Conservation (phyloP, 2,113 vertebrate species). For the Tenrec ecaudatus region DNA sequence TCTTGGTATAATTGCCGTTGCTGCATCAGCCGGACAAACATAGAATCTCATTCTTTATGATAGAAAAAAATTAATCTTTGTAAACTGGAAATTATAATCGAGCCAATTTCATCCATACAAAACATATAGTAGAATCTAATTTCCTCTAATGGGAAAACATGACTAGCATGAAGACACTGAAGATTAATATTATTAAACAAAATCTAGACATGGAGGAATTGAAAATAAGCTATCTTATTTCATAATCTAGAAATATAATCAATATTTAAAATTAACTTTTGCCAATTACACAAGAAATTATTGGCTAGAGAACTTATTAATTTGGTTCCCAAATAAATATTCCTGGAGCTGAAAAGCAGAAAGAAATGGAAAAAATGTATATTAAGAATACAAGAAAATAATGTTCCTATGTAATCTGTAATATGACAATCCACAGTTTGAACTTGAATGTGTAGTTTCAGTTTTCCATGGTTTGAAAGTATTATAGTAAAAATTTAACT, state of each 20-base stretch:
- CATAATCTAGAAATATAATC: slow-evolving; percentile 69
- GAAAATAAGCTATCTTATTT: slow-evolving; percentile 55
- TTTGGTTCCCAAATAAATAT: not conserved
- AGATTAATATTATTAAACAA: slow-evolving; percentile 62
- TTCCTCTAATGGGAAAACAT: slow-evolving; percentile 48
- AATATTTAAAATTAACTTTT: slow-evolving; percentile 65
- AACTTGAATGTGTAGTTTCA: not conserved
- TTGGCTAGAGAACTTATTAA: slow-evolving; percentile 55
- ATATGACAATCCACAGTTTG: not conserved
- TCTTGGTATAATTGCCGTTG: slow-evolving; percentile 66
- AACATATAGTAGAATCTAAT: slow-evolving; percentile 62
- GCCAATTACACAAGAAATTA: slow-evolving; percentile 50
- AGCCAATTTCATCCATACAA: slow-evolving; percentile 52
- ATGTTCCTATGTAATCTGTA: not conserved
- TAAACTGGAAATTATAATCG: slow-evolving; percentile 55
- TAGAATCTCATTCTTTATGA: slow-evolving; percentile 61
- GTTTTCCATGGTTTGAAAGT: not conserved
- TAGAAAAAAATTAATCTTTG: slow-evolving; percentile 59
- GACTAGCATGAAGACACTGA: not conserved
- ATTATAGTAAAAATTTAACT: not conserved
- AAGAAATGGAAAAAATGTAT: slow-evolving; percentile 2
- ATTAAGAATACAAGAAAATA: not conserved
- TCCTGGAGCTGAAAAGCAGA: not conserved
- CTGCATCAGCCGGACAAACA: slow-evolving; percentile 31
- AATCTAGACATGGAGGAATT: slow-evolving; percentile 12